Evolutionary conservation across 2,113 vertebrate genomes (phyloP), one percentile per base, ranked within the genome.

Genomic region (Ceuthmochares aereus): DNA sequence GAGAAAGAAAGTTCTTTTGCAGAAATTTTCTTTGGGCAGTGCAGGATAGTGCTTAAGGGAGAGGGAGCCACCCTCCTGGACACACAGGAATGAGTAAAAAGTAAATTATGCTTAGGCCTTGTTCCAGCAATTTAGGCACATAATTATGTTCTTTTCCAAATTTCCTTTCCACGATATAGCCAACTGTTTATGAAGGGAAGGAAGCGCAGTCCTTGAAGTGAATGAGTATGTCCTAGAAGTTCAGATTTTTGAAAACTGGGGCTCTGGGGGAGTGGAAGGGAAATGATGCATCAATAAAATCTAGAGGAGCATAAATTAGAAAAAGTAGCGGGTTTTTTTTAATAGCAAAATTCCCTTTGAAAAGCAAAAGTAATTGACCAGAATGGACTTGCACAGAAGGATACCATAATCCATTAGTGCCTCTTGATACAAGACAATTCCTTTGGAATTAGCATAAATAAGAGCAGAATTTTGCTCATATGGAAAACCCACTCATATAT

Each of bases 361-460:
- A 80, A 72, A 29, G 9, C 37, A 70, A 74, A 94, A 93, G 13
- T 10, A 9, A 52, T 80, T 84, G 30, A 58, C 37, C 7, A 18
- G 68, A 72, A 68, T 58, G 37, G 27, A 49, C 43, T 81, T 49
- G 32, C 47, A 89, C 26, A 60, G 56, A 32, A 12, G 68, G n/a
- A 45, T 23, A n/a, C 14, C 36, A n/a, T 80, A 70, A 66, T 60
- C 34, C 51, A 40, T 87, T 93, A 76, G 27, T 67, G 40, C 34
- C 7, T 90, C 30, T 52, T 47, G 82, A 73, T 54, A 70, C n/a
- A 55, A 78, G 92, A 56, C 60, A 72, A 47, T 76, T 89, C 12
- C 54, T 95, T 73, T 11, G 19, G 34, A 94, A 72, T 94, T 74
- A 84, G 43, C 49, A 80, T 86, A 84, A 75, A 54, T n/a, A 2